Evolutionary conservation across 1,140 invertebrate genomes (phyloP).

Genomic region (Eubasilissa regina): DNA sequence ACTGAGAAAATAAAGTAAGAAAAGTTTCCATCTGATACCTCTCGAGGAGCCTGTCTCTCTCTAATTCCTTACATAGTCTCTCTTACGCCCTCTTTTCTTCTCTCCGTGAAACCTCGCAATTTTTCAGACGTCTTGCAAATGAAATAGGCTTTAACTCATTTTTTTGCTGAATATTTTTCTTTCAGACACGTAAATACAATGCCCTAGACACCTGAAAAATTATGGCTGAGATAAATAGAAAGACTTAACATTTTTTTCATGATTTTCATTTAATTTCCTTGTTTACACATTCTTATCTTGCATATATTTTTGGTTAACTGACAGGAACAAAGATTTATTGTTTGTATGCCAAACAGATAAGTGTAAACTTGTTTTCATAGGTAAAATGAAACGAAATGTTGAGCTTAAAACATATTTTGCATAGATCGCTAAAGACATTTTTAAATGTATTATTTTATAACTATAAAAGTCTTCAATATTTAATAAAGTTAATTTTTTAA

Average conservation of each 20-base stretch:
- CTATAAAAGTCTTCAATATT: too few relatives aligned
- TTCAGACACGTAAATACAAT: constrained; percentile 56
- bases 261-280: constrained; percentile 42
- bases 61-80: constrained; percentile 45
- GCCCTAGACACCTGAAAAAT: constrained; percentile 59
- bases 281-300: constrained; percentile 36
- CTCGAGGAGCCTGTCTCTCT: constrained; percentile 48
- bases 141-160: constrained; percentile 60
- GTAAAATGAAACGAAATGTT: not conserved
- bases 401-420: too few relatives aligned
- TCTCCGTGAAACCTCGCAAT: constrained; percentile 17
- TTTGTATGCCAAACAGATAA: constrained; percentile 13
- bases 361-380: not conserved
- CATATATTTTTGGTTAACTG: constrained; percentile 33
- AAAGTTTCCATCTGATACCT: constrained; percentile 58
- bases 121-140: constrained; percentile 59
- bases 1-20: constrained; percentile 55
- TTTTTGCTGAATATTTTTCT: constrained; percentile 44
- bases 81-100: constrained; percentile 7
- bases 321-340: constrained; percentile 25
- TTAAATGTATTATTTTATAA: too few relatives aligned
- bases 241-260: constrained; percentile 34
- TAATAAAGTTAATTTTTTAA: too few relatives aligned
- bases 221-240: constrained; percentile 56
- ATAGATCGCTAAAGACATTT: too few relatives aligned